Evolutionary conservation across 2,888 invertebrate genomes (phyloP), one percentile per base, ranked within the genome.

Genomic region (Diploptera punctata): DNA sequence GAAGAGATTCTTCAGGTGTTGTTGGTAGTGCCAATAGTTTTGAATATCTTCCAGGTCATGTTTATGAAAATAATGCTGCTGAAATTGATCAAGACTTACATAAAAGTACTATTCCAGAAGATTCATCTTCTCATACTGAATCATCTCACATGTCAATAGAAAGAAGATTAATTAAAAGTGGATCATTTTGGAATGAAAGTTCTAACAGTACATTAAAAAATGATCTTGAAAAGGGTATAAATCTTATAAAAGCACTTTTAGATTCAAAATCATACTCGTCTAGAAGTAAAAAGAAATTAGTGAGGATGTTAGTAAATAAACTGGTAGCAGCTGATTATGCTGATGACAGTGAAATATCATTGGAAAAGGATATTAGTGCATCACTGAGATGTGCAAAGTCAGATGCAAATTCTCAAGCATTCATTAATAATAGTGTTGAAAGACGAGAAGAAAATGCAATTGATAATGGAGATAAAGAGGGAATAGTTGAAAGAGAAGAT

Each of bases 21-120:
- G 86, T 78, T 81, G 88, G 75, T n/a, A 87, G 87, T 78, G 89
- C 89, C 38, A 89, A 90, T 77, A 91, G 91, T 79, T 91, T 91
- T 81, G 90, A 91, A 80, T 91, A 90, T 79, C 83, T 87, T 82
- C 86, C 86, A 67, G 84, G 84, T 16, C 82, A 88, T 77, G 83
- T 87, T 71, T 90, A 88, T 77, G 86, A 88, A 77, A 86, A 87
- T 16, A 74, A 47, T 29, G 61, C 54, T 13, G 47, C 29, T 18
- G 19, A 2, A 31, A 16, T 13, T 5, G 43, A 71, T 38, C 24
- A 16, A 4, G 49, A 52, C 24, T 21, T 62, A 13, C 9, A 38
- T 13, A 47, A 38, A 47, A 26, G 47, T 1, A 4, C 18, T 3
- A 65, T 18, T 21, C 33, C 21, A 52, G 57, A n/a, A 31, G 3